phyloP scores from a whole-genome alignment of 2,113 vertebrate species.

The Zootoca vivipara region DNA sequence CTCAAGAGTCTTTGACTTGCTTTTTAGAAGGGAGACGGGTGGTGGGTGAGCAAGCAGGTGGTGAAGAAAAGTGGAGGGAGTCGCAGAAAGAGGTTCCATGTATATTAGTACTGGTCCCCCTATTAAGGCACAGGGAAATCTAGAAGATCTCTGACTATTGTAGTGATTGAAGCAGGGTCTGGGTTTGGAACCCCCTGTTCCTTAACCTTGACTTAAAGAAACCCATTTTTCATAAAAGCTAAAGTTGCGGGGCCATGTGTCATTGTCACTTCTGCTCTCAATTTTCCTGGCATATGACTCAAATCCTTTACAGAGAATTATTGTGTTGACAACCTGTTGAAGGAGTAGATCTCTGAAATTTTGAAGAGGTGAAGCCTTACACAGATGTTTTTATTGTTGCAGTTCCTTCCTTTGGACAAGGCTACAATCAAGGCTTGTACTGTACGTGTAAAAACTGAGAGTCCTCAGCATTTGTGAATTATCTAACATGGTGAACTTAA shows the following conservation, averaged over 20 bases:
- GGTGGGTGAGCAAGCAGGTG: background rate
- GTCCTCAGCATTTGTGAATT: background rate
- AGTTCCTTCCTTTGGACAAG: slow-evolving; percentile 6
- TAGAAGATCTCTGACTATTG: too few relatives aligned
- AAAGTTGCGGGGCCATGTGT: background rate
- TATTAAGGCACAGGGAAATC: too few relatives aligned
- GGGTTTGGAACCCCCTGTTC: background rate
- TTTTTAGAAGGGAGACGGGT: background rate
- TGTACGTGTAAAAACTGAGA: background rate
- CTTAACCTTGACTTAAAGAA: background rate
- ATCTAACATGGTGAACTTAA: background rate
- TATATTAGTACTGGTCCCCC: too few relatives aligned
- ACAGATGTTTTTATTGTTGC: background rate
- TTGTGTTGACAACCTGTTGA: background rate
- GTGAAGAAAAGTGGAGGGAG: background rate
- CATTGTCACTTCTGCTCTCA: background rate
- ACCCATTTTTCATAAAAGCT: background rate
- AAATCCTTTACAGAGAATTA: background rate
- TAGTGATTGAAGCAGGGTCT: too few relatives aligned
- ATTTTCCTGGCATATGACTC: background rate
- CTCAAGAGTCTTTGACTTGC: background rate
- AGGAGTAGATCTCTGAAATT: background rate
- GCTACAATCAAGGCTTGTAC: background rate
- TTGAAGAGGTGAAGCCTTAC: background rate
- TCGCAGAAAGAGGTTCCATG: too few relatives aligned